These are phyloP conservation scores for Hypselothyrea guttata DNA, from an alignment of 2,888 invertebrate species.

Conservation along the genomic window DNA sequence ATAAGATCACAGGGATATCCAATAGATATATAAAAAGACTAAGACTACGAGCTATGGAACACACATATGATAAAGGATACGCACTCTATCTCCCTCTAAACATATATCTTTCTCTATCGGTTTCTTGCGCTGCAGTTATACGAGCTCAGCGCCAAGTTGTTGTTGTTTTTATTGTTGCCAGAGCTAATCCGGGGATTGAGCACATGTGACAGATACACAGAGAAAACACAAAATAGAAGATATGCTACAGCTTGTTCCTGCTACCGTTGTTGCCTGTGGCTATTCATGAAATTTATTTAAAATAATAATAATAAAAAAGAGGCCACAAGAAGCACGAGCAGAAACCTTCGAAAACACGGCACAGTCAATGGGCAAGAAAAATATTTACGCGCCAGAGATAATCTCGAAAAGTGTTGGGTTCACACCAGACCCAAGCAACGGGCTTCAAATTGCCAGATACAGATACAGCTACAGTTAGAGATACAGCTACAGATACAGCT, in stretches of 20 bases:
- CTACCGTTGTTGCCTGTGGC: slow-evolving; percentile 31
- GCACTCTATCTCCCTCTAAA: too few species aligned
- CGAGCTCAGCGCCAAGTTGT: slow-evolving; percentile 44
- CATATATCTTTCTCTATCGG: too few species aligned
- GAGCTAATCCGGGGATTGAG: slow-evolving; percentile 50
- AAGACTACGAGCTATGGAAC: slow-evolving; percentile 7
- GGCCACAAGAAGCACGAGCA: slow-evolving; percentile 41
- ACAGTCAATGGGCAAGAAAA: slow-evolving; percentile 78
- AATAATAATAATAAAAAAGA: slow-evolving; percentile 32
- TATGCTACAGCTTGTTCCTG: slow-evolving; percentile 33
- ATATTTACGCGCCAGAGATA: slow-evolving; percentile 80
- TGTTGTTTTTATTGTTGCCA: slow-evolving; percentile 29
- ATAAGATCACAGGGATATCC: slow-evolving; percentile 56
- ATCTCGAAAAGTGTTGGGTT: slow-evolving; percentile 75
- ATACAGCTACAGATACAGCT: slow-evolving; percentile 27
- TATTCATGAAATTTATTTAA: slow-evolving; percentile 67
- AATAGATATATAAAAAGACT: slow-evolving; percentile 49
- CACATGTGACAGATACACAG: slow-evolving; percentile 29
- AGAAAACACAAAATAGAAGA: slow-evolving; percentile 5
- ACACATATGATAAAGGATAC: neutral
- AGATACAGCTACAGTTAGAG: slow-evolving; percentile 23
- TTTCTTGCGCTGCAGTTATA: slow-evolving; percentile 28
- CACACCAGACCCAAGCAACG: slow-evolving; percentile 68
- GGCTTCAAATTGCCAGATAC: slow-evolving; percentile 65
- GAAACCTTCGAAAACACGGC: slow-evolving; percentile 49